phyloP scores from a whole-genome alignment of 2,113 vertebrate species.

The Cairina moschata region DNA sequence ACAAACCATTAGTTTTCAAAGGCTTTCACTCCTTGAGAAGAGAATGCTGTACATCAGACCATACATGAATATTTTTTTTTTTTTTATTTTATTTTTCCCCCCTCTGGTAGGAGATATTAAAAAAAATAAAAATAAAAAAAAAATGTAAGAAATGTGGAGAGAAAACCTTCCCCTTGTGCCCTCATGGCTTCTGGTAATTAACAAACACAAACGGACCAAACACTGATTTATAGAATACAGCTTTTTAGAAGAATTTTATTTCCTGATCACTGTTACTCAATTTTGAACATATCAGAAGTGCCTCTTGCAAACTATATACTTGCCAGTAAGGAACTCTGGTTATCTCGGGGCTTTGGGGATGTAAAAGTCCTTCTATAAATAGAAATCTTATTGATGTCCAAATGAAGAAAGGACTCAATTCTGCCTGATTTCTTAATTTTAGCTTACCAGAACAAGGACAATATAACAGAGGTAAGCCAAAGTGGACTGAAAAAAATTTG shows the following conservation, averaged over 20 bases:
- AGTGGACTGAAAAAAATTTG: not conserved
- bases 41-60: not conserved
- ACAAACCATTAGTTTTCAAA: slow-evolving; percentile 30
- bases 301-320: not conserved
- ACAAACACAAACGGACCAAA: not conserved
- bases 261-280: not conserved
- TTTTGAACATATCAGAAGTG: not conserved
- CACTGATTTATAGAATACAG: not conserved
- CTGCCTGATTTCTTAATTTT: not conserved
- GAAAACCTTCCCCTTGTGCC: not conserved
- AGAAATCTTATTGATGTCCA: not conserved
- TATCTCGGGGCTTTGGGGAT: not conserved
- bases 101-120: not conserved
- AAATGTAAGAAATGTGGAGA: not conserved
- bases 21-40: not conserved
- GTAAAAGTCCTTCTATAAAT: not conserved
- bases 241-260: not conserved
- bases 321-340: not conserved
- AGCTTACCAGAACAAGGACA: not conserved
- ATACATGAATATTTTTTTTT: not conserved
- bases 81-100: not conserved
- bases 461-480: not conserved
- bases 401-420: not conserved
- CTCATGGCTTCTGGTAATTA: not conserved
- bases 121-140: not conserved